Evolutionary conservation across 2,113 vertebrate species (phyloP).

Genomic region (Haemorhous mexicanus): DNA sequence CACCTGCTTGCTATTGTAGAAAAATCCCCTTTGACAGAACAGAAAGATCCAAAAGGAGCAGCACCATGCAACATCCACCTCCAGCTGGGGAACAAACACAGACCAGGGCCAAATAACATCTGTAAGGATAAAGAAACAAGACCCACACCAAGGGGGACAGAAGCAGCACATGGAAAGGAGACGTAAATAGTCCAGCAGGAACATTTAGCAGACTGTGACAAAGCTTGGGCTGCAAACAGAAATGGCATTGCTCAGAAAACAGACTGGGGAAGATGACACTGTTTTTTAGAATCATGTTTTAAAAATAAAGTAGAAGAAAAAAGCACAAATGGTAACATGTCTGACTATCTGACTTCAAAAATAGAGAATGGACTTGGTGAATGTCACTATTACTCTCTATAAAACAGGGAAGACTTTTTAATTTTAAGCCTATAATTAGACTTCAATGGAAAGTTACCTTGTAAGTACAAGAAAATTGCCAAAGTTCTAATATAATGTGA

Average conservation of each 20-base stretch:
- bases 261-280: not conserved
- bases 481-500: conserved; percentile 32
- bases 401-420: conserved; percentile 16
- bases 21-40: not conserved
- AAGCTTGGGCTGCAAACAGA: not conserved
- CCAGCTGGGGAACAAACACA: not conserved
- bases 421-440: conserved; percentile 54
- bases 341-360: conserved; percentile 19
- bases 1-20: not conserved
- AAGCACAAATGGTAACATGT: not conserved
- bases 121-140: not conserved
- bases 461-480: conserved; percentile 50
- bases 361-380: not conserved
- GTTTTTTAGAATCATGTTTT: not conserved
- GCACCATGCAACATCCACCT: not conserved
- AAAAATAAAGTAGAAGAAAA: not conserved
- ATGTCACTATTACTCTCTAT: conserved; percentile 25
- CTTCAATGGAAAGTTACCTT: conserved; percentile 52
- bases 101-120: not conserved
- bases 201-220: not conserved
- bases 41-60: not conserved
- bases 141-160: not conserved
- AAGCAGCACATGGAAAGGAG: not conserved
- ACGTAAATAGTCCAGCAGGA: not conserved
- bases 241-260: not conserved